These are phyloP conservation scores for Sinocyclocheilus maitianheensis DNA, from an alignment of 2,113 vertebrate genomes.

Conservation along the genomic window DNA sequence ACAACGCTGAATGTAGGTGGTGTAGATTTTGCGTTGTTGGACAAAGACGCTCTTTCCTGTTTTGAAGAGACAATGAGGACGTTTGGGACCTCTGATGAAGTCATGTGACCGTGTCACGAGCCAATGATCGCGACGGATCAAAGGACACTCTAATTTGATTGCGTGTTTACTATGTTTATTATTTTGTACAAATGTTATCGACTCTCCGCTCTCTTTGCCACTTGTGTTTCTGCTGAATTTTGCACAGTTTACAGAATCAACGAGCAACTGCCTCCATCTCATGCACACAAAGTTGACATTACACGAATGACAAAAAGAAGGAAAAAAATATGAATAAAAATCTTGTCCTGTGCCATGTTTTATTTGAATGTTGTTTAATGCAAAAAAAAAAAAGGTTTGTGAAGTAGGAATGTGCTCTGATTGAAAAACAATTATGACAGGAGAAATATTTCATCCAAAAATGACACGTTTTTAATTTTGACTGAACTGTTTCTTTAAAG, in stretches of 20 bases:
- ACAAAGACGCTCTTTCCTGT: constrained; percentile 9
- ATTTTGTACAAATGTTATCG: constrained; percentile 75
- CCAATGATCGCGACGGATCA: neutral
- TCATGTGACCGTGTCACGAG: constrained; percentile 32
- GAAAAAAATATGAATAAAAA: constrained; percentile 66
- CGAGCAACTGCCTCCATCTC: neutral
- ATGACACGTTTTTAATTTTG: neutral
- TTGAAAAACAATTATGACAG: constrained; percentile 47
- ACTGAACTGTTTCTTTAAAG: constrained; percentile 4
- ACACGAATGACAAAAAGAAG: constrained; percentile 66
- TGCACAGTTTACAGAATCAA: too few species aligned
- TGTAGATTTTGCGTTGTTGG: constrained; percentile 25
- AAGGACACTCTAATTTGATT: constrained; percentile 40
- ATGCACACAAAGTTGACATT: constrained; percentile 63
- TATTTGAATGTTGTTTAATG: constrained; percentile 93
- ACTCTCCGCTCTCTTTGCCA: constrained; percentile 55
- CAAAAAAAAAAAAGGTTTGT: constrained; percentile 70
- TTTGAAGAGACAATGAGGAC: constrained; percentile 44
- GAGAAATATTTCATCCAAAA: neutral
- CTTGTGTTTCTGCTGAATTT: too few species aligned
- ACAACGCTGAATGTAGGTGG: constrained; percentile 31
- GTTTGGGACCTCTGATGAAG: constrained; percentile 40
- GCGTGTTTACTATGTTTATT: constrained; percentile 57
- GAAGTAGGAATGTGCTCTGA: constrained; percentile 82
- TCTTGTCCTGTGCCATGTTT: constrained; percentile 92